Base-by-base conservation (phyloP, 1,140 invertebrate genomes). In the Geopemphigus sp. region DNA sequence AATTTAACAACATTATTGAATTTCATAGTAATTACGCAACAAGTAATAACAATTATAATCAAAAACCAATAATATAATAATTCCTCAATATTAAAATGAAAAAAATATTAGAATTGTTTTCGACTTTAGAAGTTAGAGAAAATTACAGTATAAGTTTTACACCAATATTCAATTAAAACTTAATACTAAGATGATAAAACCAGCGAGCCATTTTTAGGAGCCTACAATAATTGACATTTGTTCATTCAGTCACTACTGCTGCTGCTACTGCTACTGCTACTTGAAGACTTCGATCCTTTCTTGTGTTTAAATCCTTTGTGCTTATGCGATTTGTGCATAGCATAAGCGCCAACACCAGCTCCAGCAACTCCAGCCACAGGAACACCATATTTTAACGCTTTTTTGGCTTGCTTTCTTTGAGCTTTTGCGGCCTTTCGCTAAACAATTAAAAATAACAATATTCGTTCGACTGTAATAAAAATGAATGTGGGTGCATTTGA, bases 331-430 rank as follows among this genome's bases (percentile, higher is more conserved):
- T 82, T 82, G 39, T 81, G 78, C 19, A 83, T 53, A 57, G 83
- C 82, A 47, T 83, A 83, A 17, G 82, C 83, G 26, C 83, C 83
- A n/a, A 82, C 70, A 12, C 80, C 81, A 14, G 53, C 82, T 32
- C 82, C 82, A n/a, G 81, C 82, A n/a, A 78, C 74, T 56, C 81
- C 82, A 15, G 83, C 83, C 24, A 83, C n/a, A 24, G 83, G 83
- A 57, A 83, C 45, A 26, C 83, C 83, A 81, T 83, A 83, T 70
- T 83, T 83, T 53, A 82, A 63, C 6, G 83, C 83, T 50, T 82
- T 83, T 68, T 83, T 83, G 5, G 80, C 80, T 24, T 82, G 78
- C 80, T 85, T 85, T 72, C 83, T 85, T 22, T 84, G 82, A 53
- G 76, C 59, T 82, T 84, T 84, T 8, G 72, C 61, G 11, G 81